A percentile compares a stretch with the other conserved stretches of the same genome.
Conservation (phyloP, 2,113 vertebrate genomes). For the Lepus americanus region DNA sequence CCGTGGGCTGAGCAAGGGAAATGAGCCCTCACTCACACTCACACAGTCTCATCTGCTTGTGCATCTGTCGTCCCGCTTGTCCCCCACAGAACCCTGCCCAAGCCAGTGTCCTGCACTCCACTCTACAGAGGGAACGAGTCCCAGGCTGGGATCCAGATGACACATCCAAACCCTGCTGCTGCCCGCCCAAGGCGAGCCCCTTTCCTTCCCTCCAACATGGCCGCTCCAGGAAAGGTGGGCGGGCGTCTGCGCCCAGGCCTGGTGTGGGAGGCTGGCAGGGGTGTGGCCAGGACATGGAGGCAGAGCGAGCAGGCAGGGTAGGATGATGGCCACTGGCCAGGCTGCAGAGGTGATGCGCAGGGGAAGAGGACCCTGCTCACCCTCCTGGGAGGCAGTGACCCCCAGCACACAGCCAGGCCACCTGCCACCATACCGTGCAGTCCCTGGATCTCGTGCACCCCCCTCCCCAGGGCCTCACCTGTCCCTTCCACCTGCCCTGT, state of each 20-base stretch:
- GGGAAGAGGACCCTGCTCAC: too few species aligned
- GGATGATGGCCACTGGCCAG: background rate
- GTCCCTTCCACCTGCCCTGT: background rate
- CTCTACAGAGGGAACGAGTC: background rate
- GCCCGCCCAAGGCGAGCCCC: background rate
- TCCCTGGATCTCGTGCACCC: background rate
- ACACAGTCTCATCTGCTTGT: accelerated
- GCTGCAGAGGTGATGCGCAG: background rate
- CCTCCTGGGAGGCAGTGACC: background rate
- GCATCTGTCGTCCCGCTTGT: too few species aligned
- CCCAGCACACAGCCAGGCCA: background rate
- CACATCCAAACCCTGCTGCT: background rate
- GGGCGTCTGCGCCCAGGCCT: background rate
- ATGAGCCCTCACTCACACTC: background rate
- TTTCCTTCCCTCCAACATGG: background rate
- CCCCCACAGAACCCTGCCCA: background rate
- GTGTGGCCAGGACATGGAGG: background rate
- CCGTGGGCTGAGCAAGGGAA: background rate
- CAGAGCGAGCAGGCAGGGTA: background rate
- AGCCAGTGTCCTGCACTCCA: background rate
- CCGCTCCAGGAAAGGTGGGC: background rate
- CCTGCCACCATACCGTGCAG: background rate
- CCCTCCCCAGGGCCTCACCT: background rate
- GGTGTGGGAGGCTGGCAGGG: background rate
- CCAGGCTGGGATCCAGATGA: accelerated